Evolutionary conservation across 2,797 vertebrate species (phyloP).

Genomic region (Decapterus maruadsi): DNA sequence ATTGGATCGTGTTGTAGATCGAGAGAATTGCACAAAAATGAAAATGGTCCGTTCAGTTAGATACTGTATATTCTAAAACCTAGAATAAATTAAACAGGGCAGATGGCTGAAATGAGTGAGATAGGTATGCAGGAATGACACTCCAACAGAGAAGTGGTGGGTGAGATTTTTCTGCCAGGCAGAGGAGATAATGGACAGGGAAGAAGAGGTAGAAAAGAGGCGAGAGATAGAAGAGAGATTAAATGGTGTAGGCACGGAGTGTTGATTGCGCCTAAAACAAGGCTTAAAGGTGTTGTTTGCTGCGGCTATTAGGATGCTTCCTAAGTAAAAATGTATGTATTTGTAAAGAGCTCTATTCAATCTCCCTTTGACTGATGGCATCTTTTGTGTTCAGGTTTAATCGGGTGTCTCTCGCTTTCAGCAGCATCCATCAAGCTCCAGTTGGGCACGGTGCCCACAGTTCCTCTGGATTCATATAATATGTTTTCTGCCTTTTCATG

Average conservation of each 20-base stretch:
- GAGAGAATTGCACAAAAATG: conserved; percentile 6
- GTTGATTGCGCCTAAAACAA: conserved; percentile 62
- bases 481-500: conserved; percentile 44
- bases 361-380: conserved; percentile 46
- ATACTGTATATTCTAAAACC: not conserved
- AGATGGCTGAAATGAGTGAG: conserved; percentile 45
- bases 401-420: conserved; percentile 34
- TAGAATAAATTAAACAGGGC: conserved; percentile 40
- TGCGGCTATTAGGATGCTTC: conserved; percentile 47
- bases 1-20: not conserved
- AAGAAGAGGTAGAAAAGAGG: conserved; percentile 60
- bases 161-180: conserved; percentile 47
- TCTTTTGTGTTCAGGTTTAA: conserved; percentile 49
- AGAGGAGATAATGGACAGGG: conserved; percentile 64
- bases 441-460: conserved; percentile 37
- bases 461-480: conserved; percentile 45
- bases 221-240: conserved; percentile 33
- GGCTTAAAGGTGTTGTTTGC: conserved; percentile 48
- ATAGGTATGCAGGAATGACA: conserved; percentile 56
- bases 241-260: conserved; percentile 57
- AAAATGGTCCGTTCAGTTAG: conserved; percentile 1
- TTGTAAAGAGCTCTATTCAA: conserved; percentile 38
- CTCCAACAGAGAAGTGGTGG: conserved; percentile 63
- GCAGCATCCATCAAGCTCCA: conserved; percentile 20
- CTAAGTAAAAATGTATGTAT: conserved; percentile 27